Base-by-base conservation (phyloP, 2,113 vertebrate species). In the Ranitomeya imitator region DNA sequence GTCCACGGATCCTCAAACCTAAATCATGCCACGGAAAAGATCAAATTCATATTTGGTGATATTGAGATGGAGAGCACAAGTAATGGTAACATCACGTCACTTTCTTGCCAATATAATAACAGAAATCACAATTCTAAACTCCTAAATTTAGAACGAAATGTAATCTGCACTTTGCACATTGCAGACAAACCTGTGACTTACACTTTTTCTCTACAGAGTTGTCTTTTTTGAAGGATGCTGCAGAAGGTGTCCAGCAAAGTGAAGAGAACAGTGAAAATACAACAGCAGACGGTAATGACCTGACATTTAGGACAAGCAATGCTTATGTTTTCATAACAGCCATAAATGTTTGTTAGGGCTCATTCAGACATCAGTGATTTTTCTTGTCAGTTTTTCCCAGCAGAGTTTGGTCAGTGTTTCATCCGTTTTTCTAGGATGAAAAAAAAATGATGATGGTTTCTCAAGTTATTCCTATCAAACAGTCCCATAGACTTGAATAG, bases 1-100 rank as follows among this genome's bases (percentile, higher is more conserved):
- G 93, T 96, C 51, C 96, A 97, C 31, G 96, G 96, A 31, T 91
- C 96, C 60, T 96, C 96, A 73, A 93, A 52, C 37, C 0, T 0
- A 76, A 76, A 89, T 3, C 93, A 95, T 0, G 95, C 95, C 14
- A 54, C 69, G 45, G 91, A 94, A 71, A 90, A 85, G 85, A 96
- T 97, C 55, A 54, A 73, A 10, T 92, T 91, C n/a, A 1, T 97
- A 16, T 97, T 97, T 26, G 93, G 93, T 45, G 94, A 95, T 13
- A 90, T 92, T 74, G 59, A 85, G 51, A 1, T 83, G 63, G 82
- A 91, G 12, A 54, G 18, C n/a, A 63, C 13, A 14, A 74, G 69
- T 21, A 45, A 85, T 51, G 81, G 87, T 89, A 89, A 89, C 11
- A 18, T 59, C 13, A 31, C 21, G 16, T 31, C 21, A 1, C 0